Percentiles rank a stretch among this genome's conserved stretches.
phyloP scores from a whole-genome alignment of 2,888 invertebrate species.

The Tetheella fluctuosa region DNA sequence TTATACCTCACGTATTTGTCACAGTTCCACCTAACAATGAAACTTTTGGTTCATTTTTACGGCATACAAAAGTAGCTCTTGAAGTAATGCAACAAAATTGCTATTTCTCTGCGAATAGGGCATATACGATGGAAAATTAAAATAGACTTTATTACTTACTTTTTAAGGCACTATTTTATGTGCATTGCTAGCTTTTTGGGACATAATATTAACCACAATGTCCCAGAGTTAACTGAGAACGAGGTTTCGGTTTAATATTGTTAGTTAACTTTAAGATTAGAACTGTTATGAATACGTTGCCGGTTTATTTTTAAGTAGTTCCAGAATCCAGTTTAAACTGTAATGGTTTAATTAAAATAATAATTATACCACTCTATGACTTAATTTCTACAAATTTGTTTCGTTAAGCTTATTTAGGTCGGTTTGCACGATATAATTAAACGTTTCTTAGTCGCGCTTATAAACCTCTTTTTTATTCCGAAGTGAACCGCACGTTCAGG shows the following conservation, averaged over 20 bases:
- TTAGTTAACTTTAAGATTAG: constrained; percentile 1
- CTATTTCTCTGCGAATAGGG: background rate
- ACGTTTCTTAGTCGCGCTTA: background rate
- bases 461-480: too few relatives aligned
- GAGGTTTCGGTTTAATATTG: background rate
- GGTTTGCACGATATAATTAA: background rate
- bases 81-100: background rate
- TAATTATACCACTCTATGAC: background rate
- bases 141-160: background rate
- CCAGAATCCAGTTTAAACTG: background rate
- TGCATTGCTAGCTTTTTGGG: background rate
- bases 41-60: background rate
- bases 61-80: background rate
- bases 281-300: background rate
- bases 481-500: too few relatives aligned
- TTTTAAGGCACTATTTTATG: background rate
- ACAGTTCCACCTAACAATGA: background rate
- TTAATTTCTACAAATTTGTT: background rate
- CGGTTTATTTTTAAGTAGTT: background rate
- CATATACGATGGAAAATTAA: background rate
- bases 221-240: background rate
- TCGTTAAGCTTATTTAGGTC: background rate
- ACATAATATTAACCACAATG: background rate
- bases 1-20: background rate
- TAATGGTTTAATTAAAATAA: background rate